Conservation (phyloP, 2,888 invertebrate species). For the Antitype chi region DNA sequence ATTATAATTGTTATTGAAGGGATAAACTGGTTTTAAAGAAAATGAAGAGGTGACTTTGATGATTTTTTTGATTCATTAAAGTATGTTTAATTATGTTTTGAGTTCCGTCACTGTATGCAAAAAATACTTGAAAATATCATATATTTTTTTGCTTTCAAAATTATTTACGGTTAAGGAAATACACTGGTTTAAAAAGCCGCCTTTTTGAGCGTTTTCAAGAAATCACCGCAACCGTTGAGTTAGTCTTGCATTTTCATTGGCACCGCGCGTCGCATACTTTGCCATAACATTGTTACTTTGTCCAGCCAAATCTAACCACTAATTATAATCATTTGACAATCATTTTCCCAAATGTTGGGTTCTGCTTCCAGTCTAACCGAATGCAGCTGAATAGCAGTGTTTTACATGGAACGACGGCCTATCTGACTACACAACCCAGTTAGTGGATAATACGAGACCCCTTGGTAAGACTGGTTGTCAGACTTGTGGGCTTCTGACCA, state of each 20-base stretch:
- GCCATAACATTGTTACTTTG: not conserved
- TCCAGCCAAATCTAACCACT: not conserved
- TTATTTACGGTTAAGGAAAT: too few relatives aligned
- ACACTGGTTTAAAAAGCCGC: too few relatives aligned
- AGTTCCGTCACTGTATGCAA: too few relatives aligned
- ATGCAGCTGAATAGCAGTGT: not conserved
- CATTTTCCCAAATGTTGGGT: not conserved
- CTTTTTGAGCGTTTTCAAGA: too few relatives aligned
- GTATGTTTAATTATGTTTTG: too few relatives aligned
- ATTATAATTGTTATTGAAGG: too few relatives aligned
- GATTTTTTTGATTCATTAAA: too few relatives aligned
- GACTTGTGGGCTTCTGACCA: not conserved
- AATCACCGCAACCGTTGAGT: too few relatives aligned
- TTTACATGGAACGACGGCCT: not conserved
- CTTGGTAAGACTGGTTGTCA: not conserved
- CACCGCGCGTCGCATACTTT: not conserved
- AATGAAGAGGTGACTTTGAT: too few relatives aligned
- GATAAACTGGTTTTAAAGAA: too few relatives aligned
- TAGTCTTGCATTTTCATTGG: not conserved
- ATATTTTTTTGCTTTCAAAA: too few relatives aligned
- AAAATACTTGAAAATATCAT: too few relatives aligned
- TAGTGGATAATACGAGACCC: not conserved
- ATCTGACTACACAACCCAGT: not conserved
- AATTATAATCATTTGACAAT: not conserved
- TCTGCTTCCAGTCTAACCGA: not conserved